Conservation (phyloP, 2,797 vertebrate species). For the Sarcophilus harrisii region DNA sequence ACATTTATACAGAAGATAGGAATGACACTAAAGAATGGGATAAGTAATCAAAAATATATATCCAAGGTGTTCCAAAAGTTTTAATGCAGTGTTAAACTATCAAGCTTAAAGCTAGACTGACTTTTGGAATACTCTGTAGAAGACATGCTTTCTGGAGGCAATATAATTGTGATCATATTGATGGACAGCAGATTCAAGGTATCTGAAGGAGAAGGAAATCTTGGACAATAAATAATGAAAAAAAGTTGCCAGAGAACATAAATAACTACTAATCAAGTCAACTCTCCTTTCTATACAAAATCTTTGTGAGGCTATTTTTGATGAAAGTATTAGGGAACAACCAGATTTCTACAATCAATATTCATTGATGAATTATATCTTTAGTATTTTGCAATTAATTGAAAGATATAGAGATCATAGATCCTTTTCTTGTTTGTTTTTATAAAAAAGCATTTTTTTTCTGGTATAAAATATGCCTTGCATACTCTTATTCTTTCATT, state of each 20-base stretch:
- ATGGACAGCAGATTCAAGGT: neutral
- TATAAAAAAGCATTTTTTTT: neutral
- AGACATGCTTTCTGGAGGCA: no score
- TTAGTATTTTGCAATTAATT: neutral
- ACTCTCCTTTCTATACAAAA: neutral
- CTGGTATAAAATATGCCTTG: neutral
- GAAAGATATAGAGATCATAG: neutral
- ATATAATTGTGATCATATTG: neutral
- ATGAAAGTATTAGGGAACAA: neutral
- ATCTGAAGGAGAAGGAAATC: neutral
- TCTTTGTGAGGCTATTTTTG: neutral
- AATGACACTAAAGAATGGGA: no score
- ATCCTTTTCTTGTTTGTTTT: neutral
- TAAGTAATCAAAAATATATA: no score
- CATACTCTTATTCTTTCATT: neutral
- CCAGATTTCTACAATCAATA: neutral
- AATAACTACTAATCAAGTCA: neutral
- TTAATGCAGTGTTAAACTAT: no score
- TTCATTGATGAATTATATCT: neutral
- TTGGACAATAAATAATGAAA: neutral
- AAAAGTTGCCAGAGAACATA: neutral
- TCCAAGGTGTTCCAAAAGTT: no score
- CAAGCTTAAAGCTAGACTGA: no score
- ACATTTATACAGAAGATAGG: no score
- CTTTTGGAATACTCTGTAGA: no score